Base-by-base conservation (phyloP, 2,113 vertebrate species). In the Eupsittula cactorum region DNA sequence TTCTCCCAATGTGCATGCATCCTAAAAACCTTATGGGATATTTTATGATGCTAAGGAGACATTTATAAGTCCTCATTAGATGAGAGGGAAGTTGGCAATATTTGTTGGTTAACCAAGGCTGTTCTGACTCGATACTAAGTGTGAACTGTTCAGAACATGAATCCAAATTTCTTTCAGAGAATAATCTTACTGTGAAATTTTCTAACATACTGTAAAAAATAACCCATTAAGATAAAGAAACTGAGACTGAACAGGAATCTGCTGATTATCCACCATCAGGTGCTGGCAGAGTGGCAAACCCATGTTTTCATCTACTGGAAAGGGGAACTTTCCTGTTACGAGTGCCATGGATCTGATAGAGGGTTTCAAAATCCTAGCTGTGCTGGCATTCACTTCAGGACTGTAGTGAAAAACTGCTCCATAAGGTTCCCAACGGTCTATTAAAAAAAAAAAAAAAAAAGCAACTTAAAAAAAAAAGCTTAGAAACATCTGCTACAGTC, bases 401-500 rank as follows among this genome's bases (percentile, higher is more conserved):
- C 23, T 93, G 88, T 80, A 96, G 77, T 62, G 70, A 94, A 97
- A 96, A 97, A 86, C 74, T 94, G 77, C 65, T 92, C 82, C 96
- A 97, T 92, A 96, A 87, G 95, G 65, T 96, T 98, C 92, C 63
- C 92, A 97, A 79, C 92, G 63, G 71, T 96, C 81, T 95, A 88
- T 82, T 84, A 44, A 94, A 71, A 92, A 35, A 94, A 71, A 92
- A 71, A 92, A 74, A 84, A 75, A 79, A 82, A 73, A 46, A 31
- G 19, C 31, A n/a, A 57, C 55, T 21, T 57, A 20, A 57, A 57
- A 57, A 57, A 75, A 90, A 49, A 57, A 47, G 68, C 67, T 84
- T 81, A 90, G 82, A 93, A 97, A 98, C 88, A 97, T 97, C 96
- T 96, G 94, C 57, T 92, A 47, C 71, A 97, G 89, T 92, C 94